Evolutionary conservation across 2,888 invertebrate species (phyloP), one percentile per base, ranked within the genome.

Genomic region (Aelia acuminata): DNA sequence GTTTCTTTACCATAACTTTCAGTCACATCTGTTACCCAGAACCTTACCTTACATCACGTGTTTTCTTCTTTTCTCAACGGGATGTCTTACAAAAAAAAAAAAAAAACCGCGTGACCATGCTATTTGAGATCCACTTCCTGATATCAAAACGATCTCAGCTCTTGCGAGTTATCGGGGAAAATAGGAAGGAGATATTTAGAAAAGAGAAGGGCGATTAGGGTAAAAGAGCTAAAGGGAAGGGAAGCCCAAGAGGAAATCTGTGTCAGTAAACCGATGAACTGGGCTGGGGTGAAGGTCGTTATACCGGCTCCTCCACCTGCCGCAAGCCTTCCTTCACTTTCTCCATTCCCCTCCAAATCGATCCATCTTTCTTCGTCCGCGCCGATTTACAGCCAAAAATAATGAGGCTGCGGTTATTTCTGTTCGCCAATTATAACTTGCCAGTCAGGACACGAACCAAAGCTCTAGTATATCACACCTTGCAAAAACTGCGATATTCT

Each of bases 221-320:
- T 5, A 22, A 2, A 49, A 35, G 31, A 26, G 2, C n/a, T 35
- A 20, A 70, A 15, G 63, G 31, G 63, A 10, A 35, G 63, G 63
- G 63, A 10, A 70, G 18, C 31, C 20, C 3, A 70, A 35, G 63
- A 70, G 63, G 13, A 70, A 31, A 70, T 70, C 18, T 70, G 63
- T 70, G 63, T 70, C 35, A 70, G 63, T 70, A 70, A 70, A 8
- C 63, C 63, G 63, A 70, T 70, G 63, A 70, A 70, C 63, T 35
- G 13, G 63, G 35, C 11, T 70, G 63, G 35, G 63, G 63, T 70
- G 63, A 70, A 70, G 63, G 63, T 70, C 63, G 63, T 70, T 70
- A 70, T 31, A 70, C 63, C 63, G 63, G 63, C 63, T 35, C 63
- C 31, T 8, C 2, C 63, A 70, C 31, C 63, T 70, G 31, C 63